Conservation (phyloP, 2,888 invertebrate genomes). For the Steinernema hermaphroditum region DNA sequence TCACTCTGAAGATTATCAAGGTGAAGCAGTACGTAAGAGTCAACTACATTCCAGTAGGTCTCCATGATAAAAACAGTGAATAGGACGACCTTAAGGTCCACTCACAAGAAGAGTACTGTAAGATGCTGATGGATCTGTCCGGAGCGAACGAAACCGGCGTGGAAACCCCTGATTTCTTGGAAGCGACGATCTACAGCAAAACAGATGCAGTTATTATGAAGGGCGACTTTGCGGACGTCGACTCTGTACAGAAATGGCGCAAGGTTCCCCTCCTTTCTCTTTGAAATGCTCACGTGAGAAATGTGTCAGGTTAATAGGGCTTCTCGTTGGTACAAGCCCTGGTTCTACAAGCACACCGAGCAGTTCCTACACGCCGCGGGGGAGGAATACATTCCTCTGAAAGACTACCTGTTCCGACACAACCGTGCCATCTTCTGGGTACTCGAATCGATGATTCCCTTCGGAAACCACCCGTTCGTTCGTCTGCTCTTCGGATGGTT, state of each 20-base stretch:
- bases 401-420: slow-evolving; percentile 75
- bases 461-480: slow-evolving; percentile 75
- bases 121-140: slow-evolving; percentile 73
- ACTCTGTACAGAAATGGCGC: slow-evolving; percentile 62
- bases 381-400: slow-evolving; percentile 73
- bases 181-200: slow-evolving; percentile 74
- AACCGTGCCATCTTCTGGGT: slow-evolving; percentile 77
- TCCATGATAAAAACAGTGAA: neutral
- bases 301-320: slow-evolving; percentile 72
- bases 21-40: slow-evolving; percentile 75
- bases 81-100: slow-evolving; percentile 65
- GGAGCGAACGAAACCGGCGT: slow-evolving; percentile 70
- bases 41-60: slow-evolving; percentile 74
- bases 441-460: slow-evolving; percentile 76
- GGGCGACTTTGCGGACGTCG: slow-evolving; percentile 74
- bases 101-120: slow-evolving; percentile 74
- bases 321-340: slow-evolving; percentile 76
- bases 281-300: no score
- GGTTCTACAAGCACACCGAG: slow-evolving; percentile 77
- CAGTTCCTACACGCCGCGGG: slow-evolving; percentile 70
- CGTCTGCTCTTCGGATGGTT: slow-evolving; percentile 75
- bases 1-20: slow-evolving; percentile 74
- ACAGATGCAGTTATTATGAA: slow-evolving; percentile 75
- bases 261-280: no score
- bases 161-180: slow-evolving; percentile 73